phyloP scores from a whole-genome alignment of 2,888 invertebrate genomes.

The Clitarchus hookeri region DNA sequence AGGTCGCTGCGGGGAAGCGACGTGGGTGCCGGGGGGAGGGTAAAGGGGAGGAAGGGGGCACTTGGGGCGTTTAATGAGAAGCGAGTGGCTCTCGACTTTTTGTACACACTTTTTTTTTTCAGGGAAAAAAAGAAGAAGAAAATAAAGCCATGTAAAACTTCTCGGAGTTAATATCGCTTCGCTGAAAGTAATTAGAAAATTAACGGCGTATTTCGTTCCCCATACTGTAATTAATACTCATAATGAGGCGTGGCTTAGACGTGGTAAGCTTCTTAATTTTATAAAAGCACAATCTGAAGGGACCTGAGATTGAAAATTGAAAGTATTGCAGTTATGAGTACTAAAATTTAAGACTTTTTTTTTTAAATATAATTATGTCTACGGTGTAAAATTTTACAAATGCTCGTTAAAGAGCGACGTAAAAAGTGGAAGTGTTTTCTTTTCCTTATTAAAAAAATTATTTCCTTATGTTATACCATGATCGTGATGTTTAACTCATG shows the following conservation, averaged over 20 bases:
- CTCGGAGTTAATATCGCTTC: neutral
- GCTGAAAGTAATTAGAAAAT: conserved; percentile 14
- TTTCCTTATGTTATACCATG: too few relatives aligned
- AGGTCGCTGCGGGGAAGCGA: neutral
- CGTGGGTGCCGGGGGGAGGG: neutral
- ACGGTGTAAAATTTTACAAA: too few relatives aligned
- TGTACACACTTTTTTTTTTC: neutral
- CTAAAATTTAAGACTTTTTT: too few relatives aligned
- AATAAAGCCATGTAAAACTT: conserved; percentile 7
- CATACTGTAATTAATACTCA: conserved; percentile 9
- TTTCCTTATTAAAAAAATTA: too few relatives aligned
- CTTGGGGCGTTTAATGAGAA: conserved; percentile 4
- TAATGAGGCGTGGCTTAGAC: neutral
- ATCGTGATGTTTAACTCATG: too few relatives aligned
- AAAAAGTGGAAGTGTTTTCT: too few relatives aligned
- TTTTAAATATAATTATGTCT: too few relatives aligned
- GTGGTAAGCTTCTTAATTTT: conserved; percentile 7
- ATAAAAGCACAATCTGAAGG: neutral
- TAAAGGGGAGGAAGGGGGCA: neutral
- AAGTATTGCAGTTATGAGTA: too few relatives aligned
- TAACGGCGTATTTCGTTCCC: conserved; percentile 14
- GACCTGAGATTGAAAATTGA: neutral
- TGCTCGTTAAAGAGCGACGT: too few relatives aligned
- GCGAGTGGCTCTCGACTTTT: conserved; percentile 1
- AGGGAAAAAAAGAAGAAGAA: neutral